phyloP scores from a whole-genome alignment of 2,888 invertebrate species.

The Limnephilus auricula region DNA sequence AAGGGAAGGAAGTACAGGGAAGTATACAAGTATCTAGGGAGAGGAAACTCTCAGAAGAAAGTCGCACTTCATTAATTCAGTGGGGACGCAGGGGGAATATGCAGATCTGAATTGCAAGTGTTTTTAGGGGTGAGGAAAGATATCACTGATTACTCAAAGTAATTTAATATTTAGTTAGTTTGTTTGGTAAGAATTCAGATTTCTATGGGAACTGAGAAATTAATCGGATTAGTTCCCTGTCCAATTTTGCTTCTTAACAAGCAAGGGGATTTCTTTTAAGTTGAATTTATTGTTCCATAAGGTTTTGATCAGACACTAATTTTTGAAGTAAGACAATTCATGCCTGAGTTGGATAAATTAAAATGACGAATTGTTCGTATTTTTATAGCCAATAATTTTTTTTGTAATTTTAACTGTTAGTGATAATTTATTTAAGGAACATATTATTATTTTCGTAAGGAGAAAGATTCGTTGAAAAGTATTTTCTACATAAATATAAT shows the following conservation, averaged over 20 bases:
- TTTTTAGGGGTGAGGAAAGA: neutral
- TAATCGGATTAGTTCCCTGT: neutral
- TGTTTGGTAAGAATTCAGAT: neutral
- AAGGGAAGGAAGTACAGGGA: neutral
- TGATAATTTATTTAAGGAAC: too few species aligned
- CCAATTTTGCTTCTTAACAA: neutral
- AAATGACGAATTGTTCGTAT: neutral
- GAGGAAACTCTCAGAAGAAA: constrained; percentile 34
- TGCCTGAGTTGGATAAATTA: neutral
- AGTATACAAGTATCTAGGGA: neutral
- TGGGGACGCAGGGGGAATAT: neutral
- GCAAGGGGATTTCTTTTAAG: neutral
- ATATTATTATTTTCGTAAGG: neutral
- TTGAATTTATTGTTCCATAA: neutral
- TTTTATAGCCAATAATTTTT: neutral
- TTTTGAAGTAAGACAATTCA: neutral
- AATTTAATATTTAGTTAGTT: constrained; percentile 2
- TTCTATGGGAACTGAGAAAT: neutral
- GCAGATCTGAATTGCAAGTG: constrained; percentile 17
- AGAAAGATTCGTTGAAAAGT: neutral
- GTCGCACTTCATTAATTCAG: constrained; percentile 49
- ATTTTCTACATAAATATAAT: neutral
- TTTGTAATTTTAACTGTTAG: neutral
- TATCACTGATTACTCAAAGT: neutral
- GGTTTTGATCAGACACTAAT: neutral